Conservation (phyloP, 92 coral and sea anemone species). For the Bergia puertoricense region DNA sequence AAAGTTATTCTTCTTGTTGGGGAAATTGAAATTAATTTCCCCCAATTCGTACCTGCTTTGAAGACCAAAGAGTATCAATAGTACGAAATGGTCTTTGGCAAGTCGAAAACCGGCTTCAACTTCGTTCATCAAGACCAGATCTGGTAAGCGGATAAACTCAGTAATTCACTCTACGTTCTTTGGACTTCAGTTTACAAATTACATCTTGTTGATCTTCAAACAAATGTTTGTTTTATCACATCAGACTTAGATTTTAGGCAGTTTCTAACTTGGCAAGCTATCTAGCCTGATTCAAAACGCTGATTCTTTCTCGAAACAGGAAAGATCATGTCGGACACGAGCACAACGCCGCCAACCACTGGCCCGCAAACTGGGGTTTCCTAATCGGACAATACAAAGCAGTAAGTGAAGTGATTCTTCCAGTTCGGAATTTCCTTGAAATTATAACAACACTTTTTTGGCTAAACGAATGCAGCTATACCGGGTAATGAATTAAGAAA, state of each 20-base stretch:
- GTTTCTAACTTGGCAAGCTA: neutral
- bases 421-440: neutral
- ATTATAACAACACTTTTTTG: neutral
- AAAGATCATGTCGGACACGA: conserved; percentile 97
- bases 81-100: conserved; percentile 86
- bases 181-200: neutral
- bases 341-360: conserved; percentile 81
- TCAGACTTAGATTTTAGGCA: neutral
- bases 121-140: conserved; percentile 98
- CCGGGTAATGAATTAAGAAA: neutral
- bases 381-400: conserved; percentile 87
- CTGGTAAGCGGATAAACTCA: conserved; percentile 66
- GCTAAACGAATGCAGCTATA: neutral
- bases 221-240: neutral
- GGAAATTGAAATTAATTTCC: conserved; percentile 23
- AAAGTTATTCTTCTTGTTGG: conserved; percentile 25
- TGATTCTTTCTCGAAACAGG: conserved; percentile 50
- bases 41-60: conserved; percentile 10
- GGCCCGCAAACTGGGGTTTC: conserved; percentile 98
- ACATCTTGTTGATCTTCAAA: conserved; percentile 3
- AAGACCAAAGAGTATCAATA: neutral
- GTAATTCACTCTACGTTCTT: conserved; percentile 1
- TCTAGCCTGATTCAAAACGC: neutral
- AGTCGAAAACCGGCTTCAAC: conserved; percentile 72
- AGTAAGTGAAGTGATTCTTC: conserved; percentile 47